phyloP scores from a whole-genome alignment of 2,888 invertebrate genomes.

The Ectobius pallidus region DNA sequence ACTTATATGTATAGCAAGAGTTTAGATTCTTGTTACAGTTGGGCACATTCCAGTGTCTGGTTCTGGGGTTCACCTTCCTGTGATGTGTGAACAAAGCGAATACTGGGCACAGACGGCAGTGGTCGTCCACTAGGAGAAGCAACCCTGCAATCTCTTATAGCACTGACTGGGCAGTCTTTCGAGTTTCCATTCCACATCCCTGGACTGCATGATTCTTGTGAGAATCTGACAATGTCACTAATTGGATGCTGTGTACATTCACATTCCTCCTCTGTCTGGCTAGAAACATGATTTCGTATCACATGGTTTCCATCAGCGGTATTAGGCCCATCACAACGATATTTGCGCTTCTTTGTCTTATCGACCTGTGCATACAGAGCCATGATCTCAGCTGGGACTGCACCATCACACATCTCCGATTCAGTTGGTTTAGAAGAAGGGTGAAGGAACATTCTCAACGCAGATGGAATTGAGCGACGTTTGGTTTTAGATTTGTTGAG shows the following conservation, averaged over 20 bases:
- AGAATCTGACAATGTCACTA: slow-evolving; percentile 30
- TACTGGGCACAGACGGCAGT: slow-evolving; percentile 31
- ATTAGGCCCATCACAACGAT: slow-evolving; percentile 36
- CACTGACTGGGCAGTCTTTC: slow-evolving; percentile 23
- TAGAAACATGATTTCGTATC: slow-evolving; percentile 18
- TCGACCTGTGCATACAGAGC: slow-evolving; percentile 48
- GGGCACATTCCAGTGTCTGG: slow-evolving; percentile 32
- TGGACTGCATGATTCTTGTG: slow-evolving; percentile 33
- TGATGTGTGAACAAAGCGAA: slow-evolving; percentile 31
- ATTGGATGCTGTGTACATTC: slow-evolving; percentile 33
- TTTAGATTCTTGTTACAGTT: slow-evolving; percentile 26
- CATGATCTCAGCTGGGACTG: slow-evolving; percentile 45
- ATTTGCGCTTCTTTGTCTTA: slow-evolving; percentile 46
- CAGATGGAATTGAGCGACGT: slow-evolving; percentile 36
- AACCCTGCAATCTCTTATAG: slow-evolving; percentile 14
- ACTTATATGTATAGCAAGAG: not conserved
- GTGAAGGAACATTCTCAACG: slow-evolving; percentile 38
- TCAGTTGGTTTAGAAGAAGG: slow-evolving; percentile 32
- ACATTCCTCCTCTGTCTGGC: slow-evolving; percentile 34
- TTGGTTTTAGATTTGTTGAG: slow-evolving; percentile 27
- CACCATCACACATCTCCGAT: slow-evolving; percentile 30
- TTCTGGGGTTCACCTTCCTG: slow-evolving; percentile 24
- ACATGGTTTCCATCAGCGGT: slow-evolving; percentile 5
- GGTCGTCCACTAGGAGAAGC: slow-evolving; percentile 26
- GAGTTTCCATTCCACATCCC: slow-evolving; percentile 31